These are phyloP conservation scores for Paramuricea clavata DNA, from an alignment of 92 coral and sea anemone genomes.

Conservation along the genomic window DNA sequence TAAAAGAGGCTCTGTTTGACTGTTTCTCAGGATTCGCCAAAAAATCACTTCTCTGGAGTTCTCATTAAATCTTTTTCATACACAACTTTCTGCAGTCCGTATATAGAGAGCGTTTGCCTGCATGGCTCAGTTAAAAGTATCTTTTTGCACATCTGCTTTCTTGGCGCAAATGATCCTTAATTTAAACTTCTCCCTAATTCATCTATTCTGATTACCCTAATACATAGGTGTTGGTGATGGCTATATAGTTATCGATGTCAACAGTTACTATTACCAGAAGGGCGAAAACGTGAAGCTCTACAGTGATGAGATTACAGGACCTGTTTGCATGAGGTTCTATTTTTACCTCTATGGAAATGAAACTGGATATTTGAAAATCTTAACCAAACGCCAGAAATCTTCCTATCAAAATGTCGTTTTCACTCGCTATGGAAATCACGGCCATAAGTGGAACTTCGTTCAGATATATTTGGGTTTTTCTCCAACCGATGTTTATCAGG, in stretches of 20 bases:
- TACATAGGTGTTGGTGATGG: background rate
- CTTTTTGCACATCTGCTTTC: no score
- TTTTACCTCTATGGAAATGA: constrained; percentile 14
- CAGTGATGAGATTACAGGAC: constrained; percentile 25
- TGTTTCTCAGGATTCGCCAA: no score
- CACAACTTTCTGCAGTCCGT: no score
- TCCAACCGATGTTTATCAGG: constrained; percentile 12
- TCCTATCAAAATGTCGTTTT: background rate
- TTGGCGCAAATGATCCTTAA: no score
- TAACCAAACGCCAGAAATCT: background rate
- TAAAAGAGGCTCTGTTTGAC: no score
- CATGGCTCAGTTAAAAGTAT: no score
- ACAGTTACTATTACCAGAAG: background rate
- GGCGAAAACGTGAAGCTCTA: background rate
- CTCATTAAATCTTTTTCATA: no score
- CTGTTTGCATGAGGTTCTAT: constrained; percentile 25
- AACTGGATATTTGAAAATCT: constrained; percentile 12
- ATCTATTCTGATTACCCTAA: no score
- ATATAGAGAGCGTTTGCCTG: no score
- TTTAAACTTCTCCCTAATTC: no score
- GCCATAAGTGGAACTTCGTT: constrained; percentile 3
- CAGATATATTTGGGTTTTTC: background rate
- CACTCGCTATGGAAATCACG: constrained; percentile 14
- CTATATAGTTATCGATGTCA: background rate
- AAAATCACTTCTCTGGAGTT: no score